Evolutionary conservation across 2,888 invertebrate genomes (phyloP), one percentile per base, ranked within the genome.

Genomic region (Himalopsyche kuldschensis): DNA sequence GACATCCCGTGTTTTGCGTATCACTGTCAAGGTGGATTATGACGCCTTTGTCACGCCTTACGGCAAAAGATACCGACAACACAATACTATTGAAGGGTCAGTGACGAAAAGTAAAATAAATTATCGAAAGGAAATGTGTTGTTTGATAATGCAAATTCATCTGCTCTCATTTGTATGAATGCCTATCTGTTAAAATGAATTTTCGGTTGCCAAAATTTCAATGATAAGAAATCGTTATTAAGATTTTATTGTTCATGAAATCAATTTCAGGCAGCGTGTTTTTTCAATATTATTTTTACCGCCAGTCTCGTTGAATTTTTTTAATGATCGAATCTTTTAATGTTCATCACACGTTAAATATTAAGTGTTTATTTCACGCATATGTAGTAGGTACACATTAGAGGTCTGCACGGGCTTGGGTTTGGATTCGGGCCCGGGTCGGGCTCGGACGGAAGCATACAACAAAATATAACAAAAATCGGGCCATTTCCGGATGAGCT

Each of bases 1-100:
- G 1, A 20, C 20, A 55, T 55, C 20, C 55, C 55, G 20, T n/a
- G 24, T 4, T 15, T 20, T 55, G 20, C 41, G 24, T 24, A 55
- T 24, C 55, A 55, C 55, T 55, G 82, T 77, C 82, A 83, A 41
- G 75, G 82, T 83, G 82, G 82, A 76, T 75, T 80, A 83, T 83
- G 82, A 83, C 48, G 80, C 86, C 83, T 84, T 84, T 86, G 86
- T 86, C 86, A 86, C 86, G 84, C 86, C 85, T 85, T 85, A 69
- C 75, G 80, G 55, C 82, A 84, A 85, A 41, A 81, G 86, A 82
- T 75, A 80, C 85, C 84, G 84, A 80, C 82, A 55, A 31, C 48
- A 81, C 55, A 55, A 55, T 80, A 63, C n/a, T 48, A 78, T 46
- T 79, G 24, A 76, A 82, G 48, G 75, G 48, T 79, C 75, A 35